A percentile compares a stretch with the other conserved stretches of the same genome.
Evolutionary conservation across 35 echinoderm and acorn worm genomes (phyloP).

Genomic region (Acanthaster planci): DNA sequence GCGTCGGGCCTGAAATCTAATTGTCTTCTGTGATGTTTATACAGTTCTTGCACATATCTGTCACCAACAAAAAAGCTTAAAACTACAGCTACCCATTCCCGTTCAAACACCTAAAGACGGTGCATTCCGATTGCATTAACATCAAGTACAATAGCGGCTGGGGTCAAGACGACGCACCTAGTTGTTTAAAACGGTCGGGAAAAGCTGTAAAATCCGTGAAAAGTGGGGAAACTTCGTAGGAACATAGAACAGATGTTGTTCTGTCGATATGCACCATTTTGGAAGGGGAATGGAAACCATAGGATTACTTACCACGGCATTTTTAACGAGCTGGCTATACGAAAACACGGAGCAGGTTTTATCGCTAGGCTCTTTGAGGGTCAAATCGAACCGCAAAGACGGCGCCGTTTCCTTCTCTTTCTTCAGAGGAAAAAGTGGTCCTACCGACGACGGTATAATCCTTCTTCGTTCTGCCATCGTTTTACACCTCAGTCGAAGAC

Average conservation of each 20-base stretch:
- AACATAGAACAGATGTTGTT: constrained; percentile 57
- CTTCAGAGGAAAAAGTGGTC: constrained; percentile 72
- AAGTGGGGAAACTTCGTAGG: constrained; percentile 32
- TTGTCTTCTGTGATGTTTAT: constrained; percentile 32
- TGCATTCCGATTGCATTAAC: constrained; percentile 9
- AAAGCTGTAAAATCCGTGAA: constrained; percentile 7
- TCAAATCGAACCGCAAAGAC: constrained; percentile 75
- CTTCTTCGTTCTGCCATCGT: constrained; percentile 98
- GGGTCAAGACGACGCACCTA: constrained; percentile 29
- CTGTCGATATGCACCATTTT: constrained; percentile 40
- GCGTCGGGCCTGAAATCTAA: constrained; percentile 34
- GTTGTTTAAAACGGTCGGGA: constrained; percentile 12
- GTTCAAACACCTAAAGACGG: not conserved
- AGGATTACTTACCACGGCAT: constrained; percentile 88
- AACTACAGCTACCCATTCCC: constrained; percentile 39
- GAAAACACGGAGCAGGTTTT: constrained; percentile 86
- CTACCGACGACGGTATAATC: constrained; percentile 96
- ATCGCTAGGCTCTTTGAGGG: constrained; percentile 85
- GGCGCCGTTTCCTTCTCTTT: constrained; percentile 69
- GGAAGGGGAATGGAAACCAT: constrained; percentile 19
- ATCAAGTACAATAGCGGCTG: not conserved
- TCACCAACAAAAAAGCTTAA: constrained; percentile 41
- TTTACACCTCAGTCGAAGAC: not conserved
- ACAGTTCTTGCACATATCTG: constrained; percentile 28
- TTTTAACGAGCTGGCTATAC: constrained; percentile 80